A percentile compares a stretch with the other conserved stretches of the same genome.
phyloP scores from a whole-genome alignment of 2,113 vertebrate species.

The Oryzias celebensis region DNA sequence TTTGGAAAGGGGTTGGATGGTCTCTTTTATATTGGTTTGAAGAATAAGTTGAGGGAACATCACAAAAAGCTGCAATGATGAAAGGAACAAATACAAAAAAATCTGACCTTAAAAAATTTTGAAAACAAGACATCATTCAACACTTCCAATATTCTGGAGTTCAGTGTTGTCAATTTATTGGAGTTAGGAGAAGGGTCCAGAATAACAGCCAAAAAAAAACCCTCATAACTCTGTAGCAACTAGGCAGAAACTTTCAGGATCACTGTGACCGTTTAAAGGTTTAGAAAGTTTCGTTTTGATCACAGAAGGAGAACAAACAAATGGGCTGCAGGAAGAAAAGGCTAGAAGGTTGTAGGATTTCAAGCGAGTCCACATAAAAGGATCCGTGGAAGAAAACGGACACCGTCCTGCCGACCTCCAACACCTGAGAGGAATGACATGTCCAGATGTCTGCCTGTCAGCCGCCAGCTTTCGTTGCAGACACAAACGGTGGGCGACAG shows the following conservation, averaged over 20 bases:
- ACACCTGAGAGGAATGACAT: constrained; percentile 36
- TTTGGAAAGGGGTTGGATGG: too few relatives aligned
- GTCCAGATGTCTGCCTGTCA: constrained; percentile 35
- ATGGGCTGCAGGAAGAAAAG: neutral
- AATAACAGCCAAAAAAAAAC: neutral
- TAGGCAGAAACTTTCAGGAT: neutral
- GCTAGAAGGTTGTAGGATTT: neutral
- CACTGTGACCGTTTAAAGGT: neutral
- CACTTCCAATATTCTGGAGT: too few relatives aligned
- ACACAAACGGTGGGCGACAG: constrained; percentile 21
- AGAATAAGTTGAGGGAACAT: too few relatives aligned
- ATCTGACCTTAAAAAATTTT: too few relatives aligned
- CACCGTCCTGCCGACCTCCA: constrained; percentile 38
- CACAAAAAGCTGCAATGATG: too few relatives aligned
- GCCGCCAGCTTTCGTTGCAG: constrained; percentile 29
- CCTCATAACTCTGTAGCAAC: neutral
- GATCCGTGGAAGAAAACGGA: constrained; percentile 26
- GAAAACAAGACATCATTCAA: too few relatives aligned
- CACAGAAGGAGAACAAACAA: constrained; percentile 4
- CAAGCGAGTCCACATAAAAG: constrained; percentile 8
- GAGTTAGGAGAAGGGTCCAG: too few relatives aligned
- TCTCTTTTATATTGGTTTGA: too few relatives aligned
- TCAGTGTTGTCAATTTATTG: too few relatives aligned
- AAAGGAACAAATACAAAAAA: too few relatives aligned
- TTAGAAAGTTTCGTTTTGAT: neutral